Evolutionary conservation across 1,140 invertebrate genomes (phyloP), one percentile per base, ranked within the genome.

Genomic region (Drosophila hydei): DNA sequence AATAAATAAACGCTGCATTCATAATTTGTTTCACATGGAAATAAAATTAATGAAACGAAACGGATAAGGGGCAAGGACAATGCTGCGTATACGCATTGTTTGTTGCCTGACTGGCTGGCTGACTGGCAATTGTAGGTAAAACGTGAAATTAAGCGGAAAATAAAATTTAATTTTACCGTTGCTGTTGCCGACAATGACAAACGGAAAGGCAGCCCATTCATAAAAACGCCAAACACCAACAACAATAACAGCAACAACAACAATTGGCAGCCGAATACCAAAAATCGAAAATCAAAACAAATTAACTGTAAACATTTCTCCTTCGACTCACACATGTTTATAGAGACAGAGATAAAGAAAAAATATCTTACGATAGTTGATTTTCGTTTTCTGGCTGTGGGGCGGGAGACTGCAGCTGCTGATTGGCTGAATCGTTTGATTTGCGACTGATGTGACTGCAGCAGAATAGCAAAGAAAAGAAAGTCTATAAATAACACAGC

Each of bases 71-170:
- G 45, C 77, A 67, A 55, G 69, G 58, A 36, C 67, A 63, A 27
- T 48, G 27, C 16, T 54, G 58, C 79, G 79, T 79, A 83, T 84
- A 72, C 79, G 75, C 67, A 83, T 71, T 83, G 58, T 79, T 68
- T 68, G 56, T n/a, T 58, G 33, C 27, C 8, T 38, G 40, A 42
- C 38, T 12, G 14, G 4, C 14, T 30, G 27, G 14, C 11, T n/a
- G 18, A 9, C 75, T 48, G 77, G 48, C 71, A 76, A 80, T 71
- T 71, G 69, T 33, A 11, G 30, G 30, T 33, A 33, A 12, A 76
- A 77, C 48, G 60, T 55, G 43, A 74, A 85, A 80, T 85, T 75
- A 80, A 54, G 62, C 69, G 80, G 74, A 85, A 85, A 75, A 85
- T 77, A 81, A 75, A 77, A 85, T 79, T 74, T 77, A 40, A 59